Percentiles rank a stretch among this genome's conserved stretches.
These are phyloP conservation scores for Mobula hypostoma DNA, from an alignment of 2,113 vertebrate species.

Conservation along the genomic window DNA sequence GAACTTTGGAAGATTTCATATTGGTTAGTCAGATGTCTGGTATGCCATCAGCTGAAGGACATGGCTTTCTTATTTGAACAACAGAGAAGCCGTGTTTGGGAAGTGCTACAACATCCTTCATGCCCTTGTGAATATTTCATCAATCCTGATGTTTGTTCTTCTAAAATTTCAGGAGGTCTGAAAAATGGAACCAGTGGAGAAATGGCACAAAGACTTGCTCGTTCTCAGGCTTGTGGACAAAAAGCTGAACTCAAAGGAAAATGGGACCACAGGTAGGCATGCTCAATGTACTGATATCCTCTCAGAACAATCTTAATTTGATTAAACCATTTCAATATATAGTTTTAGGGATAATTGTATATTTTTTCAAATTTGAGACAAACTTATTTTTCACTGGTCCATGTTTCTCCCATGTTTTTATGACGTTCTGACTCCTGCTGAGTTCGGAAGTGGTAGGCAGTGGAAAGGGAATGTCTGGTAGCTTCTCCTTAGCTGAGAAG, in stretches of 20 bases:
- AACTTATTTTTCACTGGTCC: background rate
- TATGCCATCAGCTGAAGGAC: background rate
- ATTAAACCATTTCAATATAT: background rate
- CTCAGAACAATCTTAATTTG: background rate
- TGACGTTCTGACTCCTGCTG: background rate
- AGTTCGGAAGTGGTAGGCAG: background rate
- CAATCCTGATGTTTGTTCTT: background rate
- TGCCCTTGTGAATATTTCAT: background rate
- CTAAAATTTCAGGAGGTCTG: slow-evolving; percentile 46
- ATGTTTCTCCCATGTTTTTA: background rate
- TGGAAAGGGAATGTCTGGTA: too few relatives aligned
- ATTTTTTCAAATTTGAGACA: background rate
- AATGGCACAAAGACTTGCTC: slow-evolving; percentile 49
- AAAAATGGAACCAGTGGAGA: slow-evolving; percentile 52
- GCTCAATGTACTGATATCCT: background rate
- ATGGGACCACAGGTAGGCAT: slow-evolving; percentile 44
- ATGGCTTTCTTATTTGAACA: background rate
- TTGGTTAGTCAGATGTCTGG: background rate
- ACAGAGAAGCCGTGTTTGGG: background rate
- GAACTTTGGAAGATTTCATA: background rate
- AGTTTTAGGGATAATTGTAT: background rate
- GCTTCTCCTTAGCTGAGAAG: background rate
- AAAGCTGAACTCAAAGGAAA: slow-evolving; percentile 44
- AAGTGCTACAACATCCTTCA: background rate
- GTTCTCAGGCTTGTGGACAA: slow-evolving; percentile 47